Percentiles rank a stretch among this genome's conserved stretches.
These are phyloP conservation scores for Cosmia pyralina DNA, from an alignment of 2,888 invertebrate species.

Conservation along the genomic window DNA sequence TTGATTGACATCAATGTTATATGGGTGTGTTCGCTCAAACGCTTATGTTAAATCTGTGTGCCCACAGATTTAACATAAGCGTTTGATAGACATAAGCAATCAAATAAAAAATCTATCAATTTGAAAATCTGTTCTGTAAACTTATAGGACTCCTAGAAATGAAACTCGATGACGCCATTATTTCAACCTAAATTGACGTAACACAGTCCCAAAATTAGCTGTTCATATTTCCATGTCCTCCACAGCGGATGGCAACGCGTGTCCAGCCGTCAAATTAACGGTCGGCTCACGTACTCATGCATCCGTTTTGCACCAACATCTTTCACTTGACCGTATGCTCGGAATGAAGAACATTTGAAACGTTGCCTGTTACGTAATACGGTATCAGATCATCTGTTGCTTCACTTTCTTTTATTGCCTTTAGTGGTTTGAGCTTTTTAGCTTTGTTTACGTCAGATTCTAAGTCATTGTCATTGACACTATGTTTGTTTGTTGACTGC, in stretches of 20 bases:
- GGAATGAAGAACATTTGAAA: slow-evolving; percentile 83
- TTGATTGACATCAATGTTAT: too few relatives aligned
- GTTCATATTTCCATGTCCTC: slow-evolving; percentile 53
- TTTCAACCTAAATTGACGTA: slow-evolving; percentile 53
- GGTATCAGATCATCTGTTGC: slow-evolving; percentile 70
- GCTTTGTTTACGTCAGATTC: slow-evolving; percentile 4
- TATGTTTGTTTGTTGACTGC: too few relatives aligned
- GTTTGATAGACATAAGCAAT: background rate
- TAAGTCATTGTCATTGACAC: background rate
- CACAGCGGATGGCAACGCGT: slow-evolving; percentile 52
- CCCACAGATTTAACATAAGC: background rate
- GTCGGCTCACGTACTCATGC: slow-evolving; percentile 72
- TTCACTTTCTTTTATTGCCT: slow-evolving; percentile 83
- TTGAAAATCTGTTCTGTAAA: background rate
- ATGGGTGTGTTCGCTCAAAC: too few relatives aligned
- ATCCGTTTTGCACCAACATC: slow-evolving; percentile 87
- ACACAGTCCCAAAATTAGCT: slow-evolving; percentile 52
- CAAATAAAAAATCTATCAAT: background rate
- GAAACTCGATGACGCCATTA: slow-evolving; percentile 17
- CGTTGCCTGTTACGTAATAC: slow-evolving; percentile 85
- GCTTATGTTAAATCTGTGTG: too few relatives aligned
- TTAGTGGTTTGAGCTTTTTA: slow-evolving; percentile 13
- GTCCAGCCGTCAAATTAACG: slow-evolving; percentile 50
- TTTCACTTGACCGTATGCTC: slow-evolving; percentile 83
- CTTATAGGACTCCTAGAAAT: slow-evolving; percentile 6